Evolutionary conservation across 1,140 invertebrate genomes (phyloP).

Genomic region (Temnothorax longispinosus): DNA sequence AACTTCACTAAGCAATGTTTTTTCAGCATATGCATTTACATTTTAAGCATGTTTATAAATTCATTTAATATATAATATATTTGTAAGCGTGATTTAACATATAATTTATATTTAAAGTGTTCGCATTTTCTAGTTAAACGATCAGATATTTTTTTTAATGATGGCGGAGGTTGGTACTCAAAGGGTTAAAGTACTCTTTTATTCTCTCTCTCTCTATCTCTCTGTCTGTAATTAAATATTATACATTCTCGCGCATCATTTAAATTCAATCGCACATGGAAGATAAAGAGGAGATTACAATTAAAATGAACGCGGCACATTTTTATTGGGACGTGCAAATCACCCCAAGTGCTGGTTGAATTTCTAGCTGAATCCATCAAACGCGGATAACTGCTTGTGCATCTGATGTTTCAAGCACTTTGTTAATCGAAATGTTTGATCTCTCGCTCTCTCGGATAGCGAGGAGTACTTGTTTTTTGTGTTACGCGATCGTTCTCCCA

Average conservation of each 20-base stretch:
- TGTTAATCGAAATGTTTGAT: constrained; percentile 61
- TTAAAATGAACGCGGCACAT: constrained; percentile 34
- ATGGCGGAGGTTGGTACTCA: background rate
- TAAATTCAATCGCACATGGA: constrained; percentile 32
- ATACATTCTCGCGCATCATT: constrained; percentile 24
- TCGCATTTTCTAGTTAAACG: background rate
- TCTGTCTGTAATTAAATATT: constrained; percentile 42
- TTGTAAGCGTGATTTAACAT: background rate
- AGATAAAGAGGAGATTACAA: constrained; percentile 31
- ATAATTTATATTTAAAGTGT: constrained; percentile 20
- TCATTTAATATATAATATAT: background rate
- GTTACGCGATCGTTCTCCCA: constrained; percentile 48
- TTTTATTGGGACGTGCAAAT: constrained; percentile 47
- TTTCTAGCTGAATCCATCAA: constrained; percentile 56
- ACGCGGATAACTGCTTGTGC: constrained; percentile 51
- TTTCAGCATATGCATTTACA: background rate
- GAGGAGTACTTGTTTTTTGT: constrained; percentile 41
- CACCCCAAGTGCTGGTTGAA: constrained; percentile 35
- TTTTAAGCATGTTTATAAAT: background rate
- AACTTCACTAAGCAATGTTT: background rate
- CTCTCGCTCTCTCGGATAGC: constrained; percentile 24
- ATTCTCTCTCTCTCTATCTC: background rate
- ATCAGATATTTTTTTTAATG: constrained; percentile 11
- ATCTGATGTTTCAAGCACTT: constrained; percentile 57
- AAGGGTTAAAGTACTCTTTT: constrained; percentile 15